phyloP scores from a whole-genome alignment of 1,140 invertebrate genomes.

The Zaprionus lachaisei region DNA sequence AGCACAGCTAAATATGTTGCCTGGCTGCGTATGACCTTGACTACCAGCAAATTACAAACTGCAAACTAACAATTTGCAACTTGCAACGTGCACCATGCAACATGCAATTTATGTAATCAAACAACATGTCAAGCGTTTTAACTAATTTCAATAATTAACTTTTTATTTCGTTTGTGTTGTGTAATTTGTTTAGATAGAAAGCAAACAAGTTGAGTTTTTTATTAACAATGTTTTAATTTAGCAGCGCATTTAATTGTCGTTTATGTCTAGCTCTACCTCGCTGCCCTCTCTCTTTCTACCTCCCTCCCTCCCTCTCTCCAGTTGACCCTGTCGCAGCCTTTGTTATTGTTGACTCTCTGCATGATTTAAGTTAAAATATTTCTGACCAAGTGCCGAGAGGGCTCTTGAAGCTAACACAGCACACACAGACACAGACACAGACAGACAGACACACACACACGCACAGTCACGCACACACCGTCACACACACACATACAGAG shows the following conservation, averaged over 20 bases:
- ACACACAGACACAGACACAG: neutral
- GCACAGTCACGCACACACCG: neutral
- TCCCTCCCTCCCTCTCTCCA: neutral
- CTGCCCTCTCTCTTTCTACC: neutral
- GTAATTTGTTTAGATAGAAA: neutral
- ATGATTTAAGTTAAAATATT: constrained; percentile 42
- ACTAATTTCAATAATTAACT: neutral
- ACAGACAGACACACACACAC: neutral
- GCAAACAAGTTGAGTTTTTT: neutral
- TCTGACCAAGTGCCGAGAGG: constrained; percentile 18
- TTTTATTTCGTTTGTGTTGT: neutral
- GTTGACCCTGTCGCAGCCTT: constrained; percentile 2
- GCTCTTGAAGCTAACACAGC: neutral
- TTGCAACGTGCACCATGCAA: neutral
- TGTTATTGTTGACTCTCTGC: constrained; percentile 41
- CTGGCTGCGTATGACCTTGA: neutral
- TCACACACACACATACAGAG: neutral
- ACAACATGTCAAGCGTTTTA: neutral
- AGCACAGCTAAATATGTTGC: neutral
- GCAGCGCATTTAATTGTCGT: neutral
- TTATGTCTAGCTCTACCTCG: neutral
- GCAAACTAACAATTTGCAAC: neutral
- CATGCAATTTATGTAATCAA: neutral
- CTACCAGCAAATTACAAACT: neutral
- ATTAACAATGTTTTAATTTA: neutral